These are phyloP conservation scores for Eilema caniola DNA, from an alignment of 2,888 invertebrate genomes.

Conservation along the genomic window DNA sequence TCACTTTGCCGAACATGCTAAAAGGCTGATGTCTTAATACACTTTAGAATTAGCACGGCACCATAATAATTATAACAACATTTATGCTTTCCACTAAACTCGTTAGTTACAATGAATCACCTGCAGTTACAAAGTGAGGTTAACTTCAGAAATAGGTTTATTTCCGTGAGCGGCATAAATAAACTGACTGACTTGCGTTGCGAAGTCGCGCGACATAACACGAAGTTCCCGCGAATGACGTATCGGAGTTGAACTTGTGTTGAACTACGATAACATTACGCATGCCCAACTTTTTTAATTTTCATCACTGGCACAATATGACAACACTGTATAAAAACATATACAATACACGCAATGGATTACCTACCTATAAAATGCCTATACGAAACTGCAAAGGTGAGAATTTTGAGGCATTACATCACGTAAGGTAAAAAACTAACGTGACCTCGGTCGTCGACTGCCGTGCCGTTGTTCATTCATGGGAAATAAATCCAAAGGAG, in stretches of 20 bases:
- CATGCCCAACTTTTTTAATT: slow-evolving; percentile 60
- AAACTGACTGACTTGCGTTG: slow-evolving; percentile 60
- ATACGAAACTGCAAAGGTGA: slow-evolving; percentile 35
- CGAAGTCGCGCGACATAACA: slow-evolving; percentile 45
- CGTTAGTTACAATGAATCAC: slow-evolving; percentile 39
- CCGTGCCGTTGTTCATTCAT: slow-evolving; percentile 74
- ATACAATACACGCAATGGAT: neutral
- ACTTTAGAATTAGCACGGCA: slow-evolving; percentile 20
- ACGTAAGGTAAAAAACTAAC: slow-evolving; percentile 77
- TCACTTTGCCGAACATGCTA: slow-evolving; percentile 32
- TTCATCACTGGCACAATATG: slow-evolving; percentile 57
- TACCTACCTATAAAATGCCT: slow-evolving; percentile 18
- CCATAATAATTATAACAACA: neutral
- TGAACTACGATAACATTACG: slow-evolving; percentile 56
- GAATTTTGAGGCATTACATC: slow-evolving; percentile 73
- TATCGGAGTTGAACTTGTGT: slow-evolving; percentile 21
- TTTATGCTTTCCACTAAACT: slow-evolving; percentile 6
- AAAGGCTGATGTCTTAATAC: slow-evolving; percentile 21
- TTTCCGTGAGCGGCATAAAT: slow-evolving; percentile 69
- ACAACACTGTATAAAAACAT: slow-evolving; percentile 20
- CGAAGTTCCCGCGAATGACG: slow-evolving; percentile 55
- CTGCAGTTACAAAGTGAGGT: slow-evolving; percentile 71
- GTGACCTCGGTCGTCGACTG: slow-evolving; percentile 74
- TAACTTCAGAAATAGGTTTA: slow-evolving; percentile 78
- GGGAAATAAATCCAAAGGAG: slow-evolving; percentile 72